phyloP scores from a whole-genome alignment of 1,140 invertebrate species.

The Aphaenogaster ashmeadi region DNA sequence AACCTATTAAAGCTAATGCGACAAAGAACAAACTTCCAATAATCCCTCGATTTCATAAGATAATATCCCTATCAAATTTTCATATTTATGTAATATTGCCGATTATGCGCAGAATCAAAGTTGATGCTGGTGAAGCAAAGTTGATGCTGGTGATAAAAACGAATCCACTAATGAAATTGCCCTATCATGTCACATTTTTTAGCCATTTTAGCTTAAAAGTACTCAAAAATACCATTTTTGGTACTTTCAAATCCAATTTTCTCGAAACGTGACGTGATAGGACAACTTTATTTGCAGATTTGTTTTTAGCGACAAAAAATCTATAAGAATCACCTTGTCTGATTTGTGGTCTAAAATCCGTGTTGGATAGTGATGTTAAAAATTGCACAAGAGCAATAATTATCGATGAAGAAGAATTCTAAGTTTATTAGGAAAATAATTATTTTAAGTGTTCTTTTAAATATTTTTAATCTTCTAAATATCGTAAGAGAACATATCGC shows the following conservation, averaged over 20 bases:
- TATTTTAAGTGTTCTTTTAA: not conserved
- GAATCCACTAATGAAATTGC: no score
- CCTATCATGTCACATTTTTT: no score
- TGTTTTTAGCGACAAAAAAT: no score
- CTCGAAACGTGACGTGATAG: no score
- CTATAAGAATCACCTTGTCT: no score
- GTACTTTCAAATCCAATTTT: no score
- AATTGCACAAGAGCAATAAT: not conserved
- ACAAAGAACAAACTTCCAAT: not conserved
- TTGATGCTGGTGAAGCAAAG: constrained; percentile 33
- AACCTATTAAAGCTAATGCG: not conserved
- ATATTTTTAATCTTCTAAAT: constrained; percentile 11
- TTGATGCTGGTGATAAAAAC: constrained; percentile 8
- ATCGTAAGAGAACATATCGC: not conserved
- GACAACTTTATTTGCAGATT: no score
- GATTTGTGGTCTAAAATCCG: no score
- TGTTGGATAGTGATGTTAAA: no score
- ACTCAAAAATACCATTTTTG: no score
- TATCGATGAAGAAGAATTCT: not conserved
- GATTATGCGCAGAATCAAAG: constrained; percentile 31
- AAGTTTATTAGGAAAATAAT: not conserved
- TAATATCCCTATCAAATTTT: not conserved
- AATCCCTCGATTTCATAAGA: not conserved
- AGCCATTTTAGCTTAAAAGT: no score
- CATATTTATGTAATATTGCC: not conserved